Conservation (phyloP, 2,113 vertebrate genomes). For the Grammomys surdaster region DNA sequence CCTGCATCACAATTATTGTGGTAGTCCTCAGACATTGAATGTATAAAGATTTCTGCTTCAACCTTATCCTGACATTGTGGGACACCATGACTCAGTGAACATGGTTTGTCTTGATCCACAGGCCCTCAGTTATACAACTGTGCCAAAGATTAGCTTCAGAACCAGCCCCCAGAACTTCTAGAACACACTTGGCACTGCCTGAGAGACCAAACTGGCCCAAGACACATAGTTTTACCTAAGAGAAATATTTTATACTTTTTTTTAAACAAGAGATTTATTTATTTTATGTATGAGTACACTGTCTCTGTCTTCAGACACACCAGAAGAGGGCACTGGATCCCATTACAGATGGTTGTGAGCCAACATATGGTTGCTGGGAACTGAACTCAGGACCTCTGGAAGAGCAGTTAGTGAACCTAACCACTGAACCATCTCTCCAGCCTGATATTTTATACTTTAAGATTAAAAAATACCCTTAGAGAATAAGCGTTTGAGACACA, state of each 20-base stretch:
- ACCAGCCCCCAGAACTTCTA: background rate
- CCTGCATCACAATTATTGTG: background rate
- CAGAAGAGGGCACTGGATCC: too few species aligned
- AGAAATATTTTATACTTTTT: conserved; percentile 30
- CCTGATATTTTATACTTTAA: background rate
- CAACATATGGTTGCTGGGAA: too few species aligned
- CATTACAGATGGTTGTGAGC: too few species aligned
- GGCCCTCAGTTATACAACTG: background rate
- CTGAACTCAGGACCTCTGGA: too few species aligned
- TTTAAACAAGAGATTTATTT: background rate
- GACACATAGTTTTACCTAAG: background rate
- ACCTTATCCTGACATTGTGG: background rate
- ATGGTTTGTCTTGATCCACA: background rate
- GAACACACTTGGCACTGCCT: too few species aligned
- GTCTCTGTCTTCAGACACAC: too few species aligned
- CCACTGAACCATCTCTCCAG: too few species aligned
- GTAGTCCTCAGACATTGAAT: background rate
- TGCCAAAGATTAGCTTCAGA: background rate
- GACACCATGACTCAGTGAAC: background rate
- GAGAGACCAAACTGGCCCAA: background rate
- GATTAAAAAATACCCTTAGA: background rate
- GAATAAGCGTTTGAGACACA: background rate
- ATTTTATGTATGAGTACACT: too few species aligned
- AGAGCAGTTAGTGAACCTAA: too few species aligned
- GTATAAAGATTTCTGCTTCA: background rate